phyloP scores from a whole-genome alignment of 2,113 vertebrate genomes.

The Saguinus midas region DNA sequence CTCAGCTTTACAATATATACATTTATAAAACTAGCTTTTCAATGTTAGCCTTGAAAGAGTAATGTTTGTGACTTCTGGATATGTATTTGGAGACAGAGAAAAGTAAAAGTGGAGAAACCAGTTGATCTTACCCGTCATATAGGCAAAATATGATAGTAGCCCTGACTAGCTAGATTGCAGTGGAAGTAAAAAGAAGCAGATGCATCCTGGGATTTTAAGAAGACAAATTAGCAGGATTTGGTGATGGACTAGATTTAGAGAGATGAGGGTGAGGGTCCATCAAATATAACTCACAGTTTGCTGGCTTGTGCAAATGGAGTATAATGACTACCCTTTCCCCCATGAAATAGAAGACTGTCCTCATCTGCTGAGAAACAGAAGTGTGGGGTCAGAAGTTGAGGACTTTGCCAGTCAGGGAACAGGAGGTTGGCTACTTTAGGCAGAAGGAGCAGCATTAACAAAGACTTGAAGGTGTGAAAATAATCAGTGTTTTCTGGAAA shows the following conservation, averaged over 20 bases:
- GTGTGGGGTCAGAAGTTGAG: neutral
- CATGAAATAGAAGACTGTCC: neutral
- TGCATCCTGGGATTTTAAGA: neutral
- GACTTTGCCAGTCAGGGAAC: neutral
- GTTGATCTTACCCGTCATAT: neutral
- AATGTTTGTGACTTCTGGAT: neutral
- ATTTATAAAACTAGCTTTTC: neutral
- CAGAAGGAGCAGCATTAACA: neutral
- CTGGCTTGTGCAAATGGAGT: neutral
- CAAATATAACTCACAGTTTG: neutral
- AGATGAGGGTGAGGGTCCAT: neutral
- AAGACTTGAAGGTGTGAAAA: neutral
- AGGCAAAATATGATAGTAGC: neutral
- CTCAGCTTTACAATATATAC: neutral
- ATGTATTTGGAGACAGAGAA: neutral
- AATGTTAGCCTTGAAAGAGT: neutral
- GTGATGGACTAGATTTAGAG: neutral
- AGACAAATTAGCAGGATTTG: neutral
- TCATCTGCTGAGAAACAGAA: neutral
- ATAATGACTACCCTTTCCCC: neutral
- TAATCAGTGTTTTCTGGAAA: neutral
- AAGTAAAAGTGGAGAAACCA: neutral
- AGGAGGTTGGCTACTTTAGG: neutral
- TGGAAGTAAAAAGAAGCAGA: neutral
- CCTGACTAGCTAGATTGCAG: neutral